These are phyloP conservation scores for Oegoconia quadripuncta DNA, from an alignment of 2,888 invertebrate species.

Conservation along the genomic window DNA sequence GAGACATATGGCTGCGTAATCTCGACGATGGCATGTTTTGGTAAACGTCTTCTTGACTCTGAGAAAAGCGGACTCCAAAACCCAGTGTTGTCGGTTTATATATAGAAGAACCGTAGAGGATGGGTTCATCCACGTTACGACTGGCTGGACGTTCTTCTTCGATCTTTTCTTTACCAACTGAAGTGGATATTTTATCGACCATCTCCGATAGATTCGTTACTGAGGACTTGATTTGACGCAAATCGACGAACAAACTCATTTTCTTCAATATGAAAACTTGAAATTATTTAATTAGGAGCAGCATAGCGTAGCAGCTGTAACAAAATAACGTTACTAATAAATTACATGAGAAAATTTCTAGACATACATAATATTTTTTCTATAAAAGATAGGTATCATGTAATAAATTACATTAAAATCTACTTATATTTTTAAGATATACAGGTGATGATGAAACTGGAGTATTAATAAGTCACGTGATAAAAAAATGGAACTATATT, in stretches of 20 bases:
- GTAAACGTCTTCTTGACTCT: slow-evolving; percentile 68
- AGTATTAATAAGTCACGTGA: too few relatives aligned
- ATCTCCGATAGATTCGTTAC: slow-evolving; percentile 71
- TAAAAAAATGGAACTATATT: too few relatives aligned
- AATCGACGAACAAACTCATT: slow-evolving; percentile 74
- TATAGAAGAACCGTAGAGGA: slow-evolving; percentile 50
- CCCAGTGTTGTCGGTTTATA: slow-evolving; percentile 67
- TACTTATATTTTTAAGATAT: too few relatives aligned
- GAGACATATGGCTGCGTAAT: slow-evolving; percentile 69
- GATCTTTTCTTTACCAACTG: slow-evolving; percentile 46
- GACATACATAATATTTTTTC: too few relatives aligned
- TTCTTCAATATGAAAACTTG: slow-evolving; percentile 16
- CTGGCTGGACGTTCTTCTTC: slow-evolving; percentile 38
- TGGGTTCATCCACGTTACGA: slow-evolving; percentile 46
- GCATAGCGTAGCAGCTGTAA: slow-evolving; percentile 13
- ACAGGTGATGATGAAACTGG: too few relatives aligned
- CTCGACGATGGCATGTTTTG: slow-evolving; percentile 67
- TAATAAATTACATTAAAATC: too few relatives aligned
- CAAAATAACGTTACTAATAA: slow-evolving; percentile 1
- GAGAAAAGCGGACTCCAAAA: slow-evolving; percentile 68
- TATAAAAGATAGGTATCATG: too few relatives aligned
- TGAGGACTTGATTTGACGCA: slow-evolving; percentile 70
- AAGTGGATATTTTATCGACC: slow-evolving; percentile 69
- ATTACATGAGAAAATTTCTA: neutral
- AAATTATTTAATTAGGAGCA: neutral